Evolutionary conservation across 2,888 invertebrate species (phyloP), one percentile per base, ranked within the genome.

Genomic region (Pegoplata infirma): DNA sequence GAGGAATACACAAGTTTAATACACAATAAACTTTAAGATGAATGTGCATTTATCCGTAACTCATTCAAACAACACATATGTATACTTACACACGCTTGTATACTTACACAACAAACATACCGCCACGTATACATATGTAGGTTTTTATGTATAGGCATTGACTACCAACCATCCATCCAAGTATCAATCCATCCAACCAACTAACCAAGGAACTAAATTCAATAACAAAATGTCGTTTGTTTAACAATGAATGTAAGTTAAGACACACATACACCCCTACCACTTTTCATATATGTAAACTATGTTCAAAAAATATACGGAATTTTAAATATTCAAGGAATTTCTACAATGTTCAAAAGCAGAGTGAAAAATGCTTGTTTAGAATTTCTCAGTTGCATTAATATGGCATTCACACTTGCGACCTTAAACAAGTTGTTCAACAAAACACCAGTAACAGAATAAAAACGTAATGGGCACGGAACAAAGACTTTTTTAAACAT

Each of bases 31-130:
- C 44, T 71, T 53, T 55, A 28, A 55, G 36, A 59, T 25, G 28
- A 71, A 61, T 71, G 53, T 59, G 61, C 61, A 61, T 53, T 71
- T 61, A 44, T 28, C 19, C 44, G 61, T 40, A 19, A 32, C 6
- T n/a, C 44, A 61, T 71, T 32, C 14, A 46, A 19, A 61, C 10
- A 51, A 40, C 2, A 25, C 1, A 16, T n/a, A n/a, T n/a, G n/a
- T n/a, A n/a, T n/a, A n/a, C n/a, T n/a, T 61, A 28, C 12, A 28
- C 28, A 17, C 19, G 2, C n/a, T 14, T 14, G 21, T 2, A 16
- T 47, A 23, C 8, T 25, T 25, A 25, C 1, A 23, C 14, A n/a
- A 25, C 36, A 63, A 19, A 53, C n/a, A 25, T 40, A 12, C 1
- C 3, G 3, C 19, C 5, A 32, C 21, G 36, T 16, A 61, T 23